Evolutionary conservation across 2,113 vertebrate genomes (phyloP), one percentile per base, ranked within the genome.

Genomic region (Xerus inauris): DNA sequence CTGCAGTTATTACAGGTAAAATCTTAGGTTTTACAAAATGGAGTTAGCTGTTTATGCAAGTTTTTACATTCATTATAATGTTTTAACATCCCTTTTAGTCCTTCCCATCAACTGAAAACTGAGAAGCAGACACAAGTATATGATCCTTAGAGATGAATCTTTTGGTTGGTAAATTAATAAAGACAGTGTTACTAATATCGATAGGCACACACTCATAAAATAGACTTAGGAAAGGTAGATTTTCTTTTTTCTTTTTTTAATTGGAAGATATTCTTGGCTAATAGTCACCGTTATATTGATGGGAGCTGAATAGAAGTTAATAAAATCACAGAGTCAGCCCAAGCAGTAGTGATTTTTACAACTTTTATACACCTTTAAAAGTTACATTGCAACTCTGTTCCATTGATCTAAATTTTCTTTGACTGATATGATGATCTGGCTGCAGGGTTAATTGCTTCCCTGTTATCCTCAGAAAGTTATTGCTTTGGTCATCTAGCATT

Each of bases 381-480:
- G 14, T 81, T 26, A 94, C 6, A 38, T 79, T 47, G 32, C 1
- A 89, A 3, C 22, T 59, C 4, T 94, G 24, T 13, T 86, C 24
- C 47, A 69, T 32, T 89, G 59, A 65, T 59, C 40, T 65, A 83
- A 91, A 72, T 54, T 94, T 95, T 89, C 24, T 89, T 85, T 95
- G 47, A 91, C 76, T 84, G 42, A 40, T 57, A 38, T 96, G 65
- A 92, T 47, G 40, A 59, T 54, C 67, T 91, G 64, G 40, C 42
- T 91, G 6, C 69, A 94, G 57, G 65, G 92, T 96, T 96, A 94
- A 94, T 92, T 92, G 20, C 65, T 81, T 96, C 51, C 47, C 75
- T 95, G 40, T 94, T 95, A 94, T 93, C 75, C 80, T 89, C 62
- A 77, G 49, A 89, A 92, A 97, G 89, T 87, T 96, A 96, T 73